Percentiles rank a stretch among this genome's conserved stretches.
Evolutionary conservation across 2,113 vertebrate species (phyloP).

Genomic region (Perca schrenkii): DNA sequence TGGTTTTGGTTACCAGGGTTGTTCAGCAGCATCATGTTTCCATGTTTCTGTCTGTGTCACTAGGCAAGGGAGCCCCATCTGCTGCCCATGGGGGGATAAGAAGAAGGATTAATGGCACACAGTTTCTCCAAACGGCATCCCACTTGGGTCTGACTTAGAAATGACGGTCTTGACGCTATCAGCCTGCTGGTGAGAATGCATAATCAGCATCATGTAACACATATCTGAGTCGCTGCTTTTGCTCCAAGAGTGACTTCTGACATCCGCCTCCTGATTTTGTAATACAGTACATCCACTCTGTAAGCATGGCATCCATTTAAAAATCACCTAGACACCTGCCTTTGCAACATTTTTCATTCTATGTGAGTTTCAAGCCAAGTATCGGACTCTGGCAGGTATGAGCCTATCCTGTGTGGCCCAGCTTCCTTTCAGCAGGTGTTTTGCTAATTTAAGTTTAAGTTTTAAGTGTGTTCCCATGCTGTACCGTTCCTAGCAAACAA

Average conservation of each 20-base stretch:
- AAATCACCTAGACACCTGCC: neutral
- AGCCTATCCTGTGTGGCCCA: neutral
- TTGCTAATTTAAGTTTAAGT: slow-evolving; percentile 12
- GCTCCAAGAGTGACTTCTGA: slow-evolving; percentile 23
- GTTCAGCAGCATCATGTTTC: slow-evolving; percentile 44
- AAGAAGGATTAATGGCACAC: slow-evolving; percentile 13
- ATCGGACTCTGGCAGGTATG: neutral
- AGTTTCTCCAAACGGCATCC: slow-evolving; percentile 32
- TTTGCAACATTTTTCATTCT: neutral
- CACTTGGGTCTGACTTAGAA: slow-evolving; percentile 43
- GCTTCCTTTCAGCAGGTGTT: slow-evolving; percentile 26
- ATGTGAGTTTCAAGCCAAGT: neutral
- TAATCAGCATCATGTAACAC: slow-evolving; percentile 43
- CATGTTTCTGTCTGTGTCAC: slow-evolving; percentile 36
- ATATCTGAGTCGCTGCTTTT: neutral
- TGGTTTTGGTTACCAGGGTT: slow-evolving; percentile 30
- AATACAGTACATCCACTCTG: neutral
- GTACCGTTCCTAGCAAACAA: slow-evolving; percentile 23
- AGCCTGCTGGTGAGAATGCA: slow-evolving; percentile 39
- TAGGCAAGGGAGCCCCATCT: slow-evolving; percentile 56
- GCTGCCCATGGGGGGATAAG: slow-evolving; percentile 37
- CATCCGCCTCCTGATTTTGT: slow-evolving; percentile 9
- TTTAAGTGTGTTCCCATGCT: slow-evolving; percentile 8
- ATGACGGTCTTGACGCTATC: slow-evolving; percentile 27
- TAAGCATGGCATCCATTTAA: too few species aligned